These are phyloP conservation scores for Argentina silus DNA, from an alignment of 2,797 vertebrate species.

Conservation along the genomic window DNA sequence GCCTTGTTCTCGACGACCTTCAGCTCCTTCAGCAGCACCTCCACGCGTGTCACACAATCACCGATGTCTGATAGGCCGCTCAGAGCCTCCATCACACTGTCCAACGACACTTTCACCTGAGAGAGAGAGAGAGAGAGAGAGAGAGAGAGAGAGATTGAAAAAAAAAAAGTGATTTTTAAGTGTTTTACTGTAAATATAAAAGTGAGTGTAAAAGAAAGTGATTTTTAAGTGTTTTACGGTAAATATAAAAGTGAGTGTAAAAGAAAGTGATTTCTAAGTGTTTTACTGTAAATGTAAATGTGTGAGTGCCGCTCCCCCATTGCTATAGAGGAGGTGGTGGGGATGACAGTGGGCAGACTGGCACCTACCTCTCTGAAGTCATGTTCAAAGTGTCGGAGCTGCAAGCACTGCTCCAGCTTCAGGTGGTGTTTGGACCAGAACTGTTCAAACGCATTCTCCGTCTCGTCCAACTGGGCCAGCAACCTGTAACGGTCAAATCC, in stretches of 20 bases:
- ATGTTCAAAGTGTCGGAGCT: slow-evolving; percentile 92
- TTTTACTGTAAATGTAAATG: neutral
- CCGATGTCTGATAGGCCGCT: slow-evolving; percentile 79
- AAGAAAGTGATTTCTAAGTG: slow-evolving; percentile 31
- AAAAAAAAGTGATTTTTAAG: slow-evolving; percentile 32
- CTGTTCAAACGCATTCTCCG: slow-evolving; percentile 90
- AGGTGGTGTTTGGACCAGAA: slow-evolving; percentile 92
- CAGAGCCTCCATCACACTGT: slow-evolving; percentile 81
- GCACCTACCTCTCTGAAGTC: slow-evolving; percentile 86
- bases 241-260: neutral
- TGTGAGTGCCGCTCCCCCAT: neutral
- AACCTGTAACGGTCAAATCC: slow-evolving; percentile 77
- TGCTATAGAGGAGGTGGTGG: neutral
- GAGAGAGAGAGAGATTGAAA: no score
- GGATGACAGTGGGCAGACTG: neutral
- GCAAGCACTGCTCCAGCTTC: slow-evolving; percentile 91
- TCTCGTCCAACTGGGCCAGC: slow-evolving; percentile 91
- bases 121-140: neutral
- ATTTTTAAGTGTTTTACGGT: neutral
- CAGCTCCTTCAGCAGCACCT: slow-evolving; percentile 86
- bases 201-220: slow-evolving; percentile 33
- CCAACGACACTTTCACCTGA: slow-evolving; percentile 87
- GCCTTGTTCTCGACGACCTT: slow-evolving; percentile 85
- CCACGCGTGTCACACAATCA: slow-evolving; percentile 83
- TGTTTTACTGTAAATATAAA: neutral